A percentile compares a stretch with the other conserved stretches of the same genome.
phyloP scores from a whole-genome alignment of 1,140 invertebrate species.

The Stegodyphus dumicola region DNA sequence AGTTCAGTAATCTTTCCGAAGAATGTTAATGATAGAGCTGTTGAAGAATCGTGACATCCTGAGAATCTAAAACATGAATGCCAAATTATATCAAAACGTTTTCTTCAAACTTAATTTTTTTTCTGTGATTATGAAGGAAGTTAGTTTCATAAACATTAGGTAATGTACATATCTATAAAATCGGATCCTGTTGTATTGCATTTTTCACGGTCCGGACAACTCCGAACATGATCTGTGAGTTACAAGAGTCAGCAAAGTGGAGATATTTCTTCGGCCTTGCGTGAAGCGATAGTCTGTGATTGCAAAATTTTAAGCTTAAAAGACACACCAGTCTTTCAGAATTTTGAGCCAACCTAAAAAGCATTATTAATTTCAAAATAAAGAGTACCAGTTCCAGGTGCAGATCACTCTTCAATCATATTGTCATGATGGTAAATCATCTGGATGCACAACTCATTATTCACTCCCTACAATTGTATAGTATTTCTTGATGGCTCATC shows the following conservation, averaged over 20 bases:
- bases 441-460: slow-evolving; percentile 48
- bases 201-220: not conserved
- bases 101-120: not conserved
- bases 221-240: not conserved
- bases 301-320: slow-evolving; percentile 33
- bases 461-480: slow-evolving; percentile 23
- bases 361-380: slow-evolving; percentile 1
- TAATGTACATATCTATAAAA: not conserved
- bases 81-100: not conserved
- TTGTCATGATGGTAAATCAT: not conserved
- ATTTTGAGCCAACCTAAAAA: slow-evolving; percentile 18
- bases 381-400: not conserved
- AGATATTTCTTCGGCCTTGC: slow-evolving; percentile 29
- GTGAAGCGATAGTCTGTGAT: slow-evolving; percentile 43
- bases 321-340: slow-evolving; percentile 52
- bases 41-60: too few species aligned
- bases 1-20: too few species aligned
- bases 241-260: not conserved
- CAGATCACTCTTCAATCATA: slow-evolving; percentile 29
- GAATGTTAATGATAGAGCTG: too few species aligned
- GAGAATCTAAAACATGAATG: not conserved
- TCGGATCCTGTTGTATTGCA: not conserved
- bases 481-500: slow-evolving; percentile 1
- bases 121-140: not conserved
- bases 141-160: not conserved